These are phyloP conservation scores for Harmothoe impar DNA, from an alignment of 2,888 invertebrate species.

Conservation along the genomic window DNA sequence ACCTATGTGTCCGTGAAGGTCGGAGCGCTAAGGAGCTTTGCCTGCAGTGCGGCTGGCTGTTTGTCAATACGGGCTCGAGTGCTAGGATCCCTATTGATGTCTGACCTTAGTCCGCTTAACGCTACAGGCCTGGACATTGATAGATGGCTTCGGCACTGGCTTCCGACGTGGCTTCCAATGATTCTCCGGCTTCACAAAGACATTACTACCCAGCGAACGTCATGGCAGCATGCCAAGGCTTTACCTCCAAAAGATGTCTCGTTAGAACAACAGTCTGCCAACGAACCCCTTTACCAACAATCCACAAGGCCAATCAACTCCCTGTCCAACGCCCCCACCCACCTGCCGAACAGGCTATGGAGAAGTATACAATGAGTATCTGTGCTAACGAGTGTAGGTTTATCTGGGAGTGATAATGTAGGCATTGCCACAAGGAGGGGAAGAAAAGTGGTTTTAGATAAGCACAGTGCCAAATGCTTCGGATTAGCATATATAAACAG, in stretches of 20 bases:
- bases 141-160: constrained; percentile 45
- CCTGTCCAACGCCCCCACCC: no score
- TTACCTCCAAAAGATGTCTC: neutral
- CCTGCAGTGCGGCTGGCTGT: constrained; percentile 33
- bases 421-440: neutral
- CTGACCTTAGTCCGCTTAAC: constrained; percentile 31
- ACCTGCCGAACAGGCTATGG: no score
- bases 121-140: constrained; percentile 13
- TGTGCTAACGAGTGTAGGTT: neutral
- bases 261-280: neutral
- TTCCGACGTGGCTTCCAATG: constrained; percentile 47
- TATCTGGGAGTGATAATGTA: neutral
- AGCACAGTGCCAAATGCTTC: neutral
- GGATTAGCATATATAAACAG: neutral
- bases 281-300: neutral
- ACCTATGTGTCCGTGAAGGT: constrained; percentile 27
- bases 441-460: neutral
- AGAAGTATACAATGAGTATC: no score
- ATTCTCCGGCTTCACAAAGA: constrained; percentile 41
- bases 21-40: constrained; percentile 32
- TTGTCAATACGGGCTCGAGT: constrained; percentile 27
- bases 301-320: no score
- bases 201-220: neutral
- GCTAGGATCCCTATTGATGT: constrained; percentile 26
- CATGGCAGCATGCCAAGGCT: neutral